phyloP scores from a whole-genome alignment of 1,140 invertebrate genomes.

The Magallana gigas region DNA sequence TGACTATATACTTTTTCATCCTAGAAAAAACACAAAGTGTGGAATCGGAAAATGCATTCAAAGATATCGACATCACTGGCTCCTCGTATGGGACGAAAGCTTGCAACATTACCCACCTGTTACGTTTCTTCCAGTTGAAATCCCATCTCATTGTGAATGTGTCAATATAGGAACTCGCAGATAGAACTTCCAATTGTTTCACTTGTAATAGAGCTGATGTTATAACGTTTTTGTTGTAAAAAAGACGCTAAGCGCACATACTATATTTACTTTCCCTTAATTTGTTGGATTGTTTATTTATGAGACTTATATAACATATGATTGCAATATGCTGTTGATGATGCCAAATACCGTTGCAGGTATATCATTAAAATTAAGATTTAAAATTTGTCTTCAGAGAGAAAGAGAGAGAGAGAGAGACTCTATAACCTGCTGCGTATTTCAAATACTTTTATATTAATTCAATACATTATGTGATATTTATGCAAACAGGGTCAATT shows the following conservation, averaged over 20 bases:
- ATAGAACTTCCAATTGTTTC: not conserved
- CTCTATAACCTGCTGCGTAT: not conserved
- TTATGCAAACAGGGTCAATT: not conserved
- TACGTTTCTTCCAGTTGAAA: slow-evolving; percentile 65
- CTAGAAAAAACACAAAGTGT: slow-evolving; percentile 60
- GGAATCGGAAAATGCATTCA: slow-evolving; percentile 61
- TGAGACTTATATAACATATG: not conserved
- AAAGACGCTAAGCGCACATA: not conserved
- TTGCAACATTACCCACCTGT: slow-evolving; percentile 63
- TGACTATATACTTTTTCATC: slow-evolving; percentile 1
- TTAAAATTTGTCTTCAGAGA: too few relatives aligned
- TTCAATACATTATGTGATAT: not conserved
- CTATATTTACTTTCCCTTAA: not conserved
- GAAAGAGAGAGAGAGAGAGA: not conserved
- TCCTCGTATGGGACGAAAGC: slow-evolving; percentile 65
- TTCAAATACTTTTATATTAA: not conserved
- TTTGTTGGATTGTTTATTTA: not conserved
- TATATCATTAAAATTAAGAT: too few relatives aligned
- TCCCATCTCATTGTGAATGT: slow-evolving; percentile 67
- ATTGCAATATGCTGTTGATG: not conserved
- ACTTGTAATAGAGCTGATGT: not conserved
- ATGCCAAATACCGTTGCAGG: too few relatives aligned
- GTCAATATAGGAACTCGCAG: slow-evolving; percentile 58
- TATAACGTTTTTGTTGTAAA: not conserved
- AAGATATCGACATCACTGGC: slow-evolving; percentile 67